Evolutionary conservation across 2,113 vertebrate species (phyloP).

Genomic region (Rynchops niger): DNA sequence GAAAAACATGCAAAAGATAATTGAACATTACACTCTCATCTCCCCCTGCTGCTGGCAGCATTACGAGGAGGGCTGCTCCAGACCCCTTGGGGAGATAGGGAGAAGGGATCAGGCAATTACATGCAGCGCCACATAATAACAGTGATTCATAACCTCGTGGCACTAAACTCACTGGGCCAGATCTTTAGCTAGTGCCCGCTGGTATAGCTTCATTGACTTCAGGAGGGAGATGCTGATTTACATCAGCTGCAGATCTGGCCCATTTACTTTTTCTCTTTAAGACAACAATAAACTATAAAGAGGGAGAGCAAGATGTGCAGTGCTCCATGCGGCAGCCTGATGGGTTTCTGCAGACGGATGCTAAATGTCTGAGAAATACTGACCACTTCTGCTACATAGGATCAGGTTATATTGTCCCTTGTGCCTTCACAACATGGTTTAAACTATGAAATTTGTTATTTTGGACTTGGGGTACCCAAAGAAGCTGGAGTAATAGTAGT

Average conservation of each 20-base stretch:
- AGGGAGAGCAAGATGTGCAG: background rate
- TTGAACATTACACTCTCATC: slow-evolving; percentile 53
- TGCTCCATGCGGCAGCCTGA: background rate
- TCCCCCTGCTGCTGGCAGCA: slow-evolving; percentile 43
- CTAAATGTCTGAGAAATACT: background rate
- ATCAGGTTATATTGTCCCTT: background rate
- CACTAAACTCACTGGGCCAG: slow-evolving; percentile 55
- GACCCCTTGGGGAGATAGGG: slow-evolving; percentile 17
- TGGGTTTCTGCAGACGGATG: slow-evolving; percentile 16
- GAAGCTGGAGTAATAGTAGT: background rate
- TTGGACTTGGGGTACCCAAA: background rate
- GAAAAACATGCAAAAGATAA: slow-evolving; percentile 64
- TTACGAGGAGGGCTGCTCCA: background rate
- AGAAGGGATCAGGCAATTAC: slow-evolving; percentile 33
- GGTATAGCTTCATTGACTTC: slow-evolving; percentile 28
- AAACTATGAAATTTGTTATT: background rate
- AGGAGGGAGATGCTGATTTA: slow-evolving; percentile 35
- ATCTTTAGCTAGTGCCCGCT: slow-evolving; percentile 59
- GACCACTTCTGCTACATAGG: background rate
- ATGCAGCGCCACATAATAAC: slow-evolving; percentile 35
- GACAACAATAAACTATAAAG: slow-evolving; percentile 13
- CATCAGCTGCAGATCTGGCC: slow-evolving; percentile 8
- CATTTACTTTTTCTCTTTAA: slow-evolving; percentile 57
- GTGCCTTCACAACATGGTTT: background rate
- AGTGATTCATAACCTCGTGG: slow-evolving; percentile 50